Evolutionary conservation across 1,140 invertebrate genomes (phyloP).

Genomic region (Leptinotarsa lineolata): DNA sequence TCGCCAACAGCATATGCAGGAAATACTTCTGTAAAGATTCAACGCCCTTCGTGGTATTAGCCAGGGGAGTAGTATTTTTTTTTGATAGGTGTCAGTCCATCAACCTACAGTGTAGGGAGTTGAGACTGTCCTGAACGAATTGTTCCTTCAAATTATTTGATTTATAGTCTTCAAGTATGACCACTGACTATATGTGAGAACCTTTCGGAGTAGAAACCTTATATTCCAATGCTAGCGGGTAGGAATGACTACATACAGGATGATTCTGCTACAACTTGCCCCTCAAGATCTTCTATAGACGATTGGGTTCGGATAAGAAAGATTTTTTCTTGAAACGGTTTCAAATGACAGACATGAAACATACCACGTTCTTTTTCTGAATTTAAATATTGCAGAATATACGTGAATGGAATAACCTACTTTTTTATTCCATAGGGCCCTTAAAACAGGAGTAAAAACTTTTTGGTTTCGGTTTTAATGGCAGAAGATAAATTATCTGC

Average conservation of each 20-base stretch:
- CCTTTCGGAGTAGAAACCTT: too few relatives aligned
- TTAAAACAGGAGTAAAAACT: conserved; percentile 14
- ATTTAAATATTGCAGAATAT: conserved; percentile 13
- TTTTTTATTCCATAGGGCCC: conserved; percentile 20
- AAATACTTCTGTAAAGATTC: too few relatives aligned
- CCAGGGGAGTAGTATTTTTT: too few relatives aligned
- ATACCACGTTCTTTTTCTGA: conserved; percentile 16
- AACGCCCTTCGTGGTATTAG: too few relatives aligned
- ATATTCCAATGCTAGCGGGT: too few relatives aligned
- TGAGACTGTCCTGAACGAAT: too few relatives aligned
- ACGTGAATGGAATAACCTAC: conserved; percentile 10
- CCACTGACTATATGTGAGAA: too few relatives aligned
- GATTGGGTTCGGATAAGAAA: neutral
- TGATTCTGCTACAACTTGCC: neutral
- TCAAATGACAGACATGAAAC: conserved; percentile 13
- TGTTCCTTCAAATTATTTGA: too few relatives aligned
- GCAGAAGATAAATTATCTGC: neutral
- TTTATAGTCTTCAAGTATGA: too few relatives aligned
- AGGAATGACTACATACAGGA: neutral
- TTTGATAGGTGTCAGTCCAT: too few relatives aligned
- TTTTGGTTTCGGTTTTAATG: neutral
- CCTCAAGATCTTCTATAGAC: neutral
- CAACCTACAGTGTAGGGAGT: too few relatives aligned
- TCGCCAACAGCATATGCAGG: too few relatives aligned
- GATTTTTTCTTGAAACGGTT: neutral